phyloP scores from a whole-genome alignment of 1,140 invertebrate genomes.

The Pollicipes pollicipes region DNA sequence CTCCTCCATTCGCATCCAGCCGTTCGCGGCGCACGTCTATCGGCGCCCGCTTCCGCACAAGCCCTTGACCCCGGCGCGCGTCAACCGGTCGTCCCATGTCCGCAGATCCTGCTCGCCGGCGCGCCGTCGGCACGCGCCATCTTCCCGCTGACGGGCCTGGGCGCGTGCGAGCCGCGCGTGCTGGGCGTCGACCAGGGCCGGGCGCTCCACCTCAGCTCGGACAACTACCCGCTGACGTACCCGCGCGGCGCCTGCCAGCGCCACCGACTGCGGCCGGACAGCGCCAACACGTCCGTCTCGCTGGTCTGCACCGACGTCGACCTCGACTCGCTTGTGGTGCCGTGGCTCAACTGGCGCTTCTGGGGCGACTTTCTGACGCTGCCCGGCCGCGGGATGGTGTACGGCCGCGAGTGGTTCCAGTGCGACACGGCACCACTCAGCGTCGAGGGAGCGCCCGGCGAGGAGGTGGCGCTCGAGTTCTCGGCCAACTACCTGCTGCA shows the following conservation, averaged over 20 bases:
- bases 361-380: not conserved
- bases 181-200: not conserved
- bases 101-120: too few species aligned
- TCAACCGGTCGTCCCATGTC: too few species aligned
- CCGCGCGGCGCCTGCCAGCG: not conserved
- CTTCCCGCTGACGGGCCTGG: not conserved
- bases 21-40: too few species aligned
- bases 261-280: not conserved
- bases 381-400: not conserved
- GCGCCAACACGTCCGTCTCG: not conserved
- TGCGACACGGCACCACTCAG: not conserved
- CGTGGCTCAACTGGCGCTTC: not conserved
- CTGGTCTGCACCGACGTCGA: not conserved
- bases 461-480: not conserved
- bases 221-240: not conserved
- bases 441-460: not conserved
- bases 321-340: not conserved
- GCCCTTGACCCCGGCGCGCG: too few species aligned
- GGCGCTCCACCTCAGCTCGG: not conserved
- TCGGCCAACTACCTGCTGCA: not conserved
- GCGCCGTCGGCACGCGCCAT: too few species aligned
- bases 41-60: too few species aligned
- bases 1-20: too few species aligned
- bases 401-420: not conserved
- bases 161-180: not conserved